Evolutionary conservation across 2,797 vertebrate genomes (phyloP).

Genomic region (Hozukius guyotensis): DNA sequence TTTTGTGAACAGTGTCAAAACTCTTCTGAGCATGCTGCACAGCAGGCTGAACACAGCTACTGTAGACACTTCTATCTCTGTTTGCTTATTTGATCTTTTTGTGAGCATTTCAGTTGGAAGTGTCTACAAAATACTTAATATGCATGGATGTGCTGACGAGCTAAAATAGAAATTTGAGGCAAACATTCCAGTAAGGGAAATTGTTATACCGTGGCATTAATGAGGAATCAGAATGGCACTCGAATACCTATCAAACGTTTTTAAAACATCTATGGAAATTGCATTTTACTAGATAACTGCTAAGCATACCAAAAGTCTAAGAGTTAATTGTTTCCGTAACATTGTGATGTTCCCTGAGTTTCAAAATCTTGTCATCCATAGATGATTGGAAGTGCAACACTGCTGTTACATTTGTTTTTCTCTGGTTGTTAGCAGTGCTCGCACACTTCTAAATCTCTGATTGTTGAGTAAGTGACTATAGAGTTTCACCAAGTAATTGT

Average conservation of each 20-base stretch:
- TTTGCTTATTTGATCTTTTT: neutral
- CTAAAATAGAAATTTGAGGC: neutral
- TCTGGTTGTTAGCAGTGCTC: neutral
- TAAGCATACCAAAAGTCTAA: neutral
- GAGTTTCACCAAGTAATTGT: neutral
- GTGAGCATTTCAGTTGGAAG: neutral
- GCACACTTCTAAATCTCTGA: neutral
- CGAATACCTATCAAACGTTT: neutral
- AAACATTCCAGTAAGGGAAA: neutral
- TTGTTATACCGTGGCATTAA: neutral
- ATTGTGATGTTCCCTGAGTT: neutral
- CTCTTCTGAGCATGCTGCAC: neutral
- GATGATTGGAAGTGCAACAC: neutral
- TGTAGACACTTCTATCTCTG: neutral
- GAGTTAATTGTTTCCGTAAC: neutral
- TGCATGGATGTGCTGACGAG: neutral
- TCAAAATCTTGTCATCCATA: neutral
- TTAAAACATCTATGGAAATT: neutral
- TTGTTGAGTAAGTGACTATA: constrained; percentile 1
- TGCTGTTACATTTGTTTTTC: neutral
- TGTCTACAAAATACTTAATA: neutral
- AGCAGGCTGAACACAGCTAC: neutral
- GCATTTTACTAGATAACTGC: neutral
- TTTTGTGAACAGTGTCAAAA: neutral
- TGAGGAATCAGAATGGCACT: neutral